Base-by-base conservation (phyloP, 2,797 vertebrate genomes). In the Aeoliscus strigatus region DNA sequence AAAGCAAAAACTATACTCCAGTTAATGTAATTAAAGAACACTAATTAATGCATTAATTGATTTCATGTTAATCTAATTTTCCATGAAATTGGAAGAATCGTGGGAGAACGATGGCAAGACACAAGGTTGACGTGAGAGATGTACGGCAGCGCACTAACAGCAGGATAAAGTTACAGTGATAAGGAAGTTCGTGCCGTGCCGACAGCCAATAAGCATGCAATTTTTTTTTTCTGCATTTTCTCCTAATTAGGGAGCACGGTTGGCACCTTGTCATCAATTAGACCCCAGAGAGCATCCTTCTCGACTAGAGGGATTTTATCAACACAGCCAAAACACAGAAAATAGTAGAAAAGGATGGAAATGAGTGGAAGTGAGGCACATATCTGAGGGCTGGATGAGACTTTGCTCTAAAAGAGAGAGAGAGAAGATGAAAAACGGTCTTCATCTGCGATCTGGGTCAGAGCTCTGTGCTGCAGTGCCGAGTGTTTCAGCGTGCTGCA, bases 41-140 rank as follows among this genome's bases (percentile, higher is more conserved):
- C 82, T 86, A 88, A 89, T 88, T 87, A 85, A 84, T 87, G 76
- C 52, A 85, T 85, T 88, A 88, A 89, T 90, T 89, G 83, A 85
- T 86, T 87, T 86, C 83, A 87, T 84, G 82, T 82, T 87, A 87
- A 88, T 87, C 84, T 54, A 75, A 81, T 84, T 85, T 86, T 70
- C 75, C 73, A 59, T 80, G 67, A 83, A 80, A 82, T 78, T 66
- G 71, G 41, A 65, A 66, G 60, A 73, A 78, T 84, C 84, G 73
- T 68, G 57, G 47, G 81, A 82, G 77, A 75, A 55, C 27, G 50
- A 24, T 6, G 12, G 51, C 4, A 38, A 46, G 45, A 8, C 40
- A 66, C 39, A 42, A 75, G 65, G 75, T 68, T 35, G 34, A 46
- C 39, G 11, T 42, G 31, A 56, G 12, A 47, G 40, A 68, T n/a